A percentile compares a stretch with the other conserved stretches of the same genome.
These are phyloP conservation scores for Pedetes capensis DNA, from an alignment of 2,113 vertebrate species.

Conservation along the genomic window DNA sequence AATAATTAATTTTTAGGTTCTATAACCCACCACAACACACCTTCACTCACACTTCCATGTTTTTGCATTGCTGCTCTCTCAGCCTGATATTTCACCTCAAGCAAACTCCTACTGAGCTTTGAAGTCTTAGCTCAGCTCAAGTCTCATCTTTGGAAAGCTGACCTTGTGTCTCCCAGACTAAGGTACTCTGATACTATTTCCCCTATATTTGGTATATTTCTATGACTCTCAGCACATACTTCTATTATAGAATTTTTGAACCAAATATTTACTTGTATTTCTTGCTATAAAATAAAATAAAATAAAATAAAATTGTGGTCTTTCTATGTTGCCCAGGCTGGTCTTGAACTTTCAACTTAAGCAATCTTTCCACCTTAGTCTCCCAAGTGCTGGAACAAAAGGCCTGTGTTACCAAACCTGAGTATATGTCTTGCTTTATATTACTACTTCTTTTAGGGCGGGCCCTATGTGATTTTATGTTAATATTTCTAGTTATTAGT, in stretches of 20 bases:
- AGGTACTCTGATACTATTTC: not conserved
- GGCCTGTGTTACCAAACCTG: no score
- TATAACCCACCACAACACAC: not conserved
- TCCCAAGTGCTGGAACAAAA: not conserved
- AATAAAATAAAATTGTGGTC: no score
- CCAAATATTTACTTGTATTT: conserved; percentile 26
- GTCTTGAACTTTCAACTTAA: not conserved
- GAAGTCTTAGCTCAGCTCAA: conserved; percentile 12
- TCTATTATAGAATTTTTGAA: not conserved
- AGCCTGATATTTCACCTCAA: not conserved
- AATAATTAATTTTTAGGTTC: not conserved
- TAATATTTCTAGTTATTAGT: conserved; percentile 36
- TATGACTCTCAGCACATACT: not conserved
- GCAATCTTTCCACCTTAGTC: not conserved
- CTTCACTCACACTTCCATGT: not conserved
- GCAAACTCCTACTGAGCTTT: not conserved
- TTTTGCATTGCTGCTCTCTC: not conserved
- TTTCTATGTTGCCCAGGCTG: no score
- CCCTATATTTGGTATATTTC: not conserved
- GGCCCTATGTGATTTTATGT: not conserved
- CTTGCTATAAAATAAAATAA: no score
- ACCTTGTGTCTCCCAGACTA: not conserved
- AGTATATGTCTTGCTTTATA: not conserved
- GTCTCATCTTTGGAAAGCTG: conserved; percentile 2
- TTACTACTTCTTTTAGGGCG: conserved; percentile 33